Evolutionary conservation across 2,113 vertebrate species (phyloP), one percentile per base, ranked within the genome.

Genomic region (Pandion haliaetus): DNA sequence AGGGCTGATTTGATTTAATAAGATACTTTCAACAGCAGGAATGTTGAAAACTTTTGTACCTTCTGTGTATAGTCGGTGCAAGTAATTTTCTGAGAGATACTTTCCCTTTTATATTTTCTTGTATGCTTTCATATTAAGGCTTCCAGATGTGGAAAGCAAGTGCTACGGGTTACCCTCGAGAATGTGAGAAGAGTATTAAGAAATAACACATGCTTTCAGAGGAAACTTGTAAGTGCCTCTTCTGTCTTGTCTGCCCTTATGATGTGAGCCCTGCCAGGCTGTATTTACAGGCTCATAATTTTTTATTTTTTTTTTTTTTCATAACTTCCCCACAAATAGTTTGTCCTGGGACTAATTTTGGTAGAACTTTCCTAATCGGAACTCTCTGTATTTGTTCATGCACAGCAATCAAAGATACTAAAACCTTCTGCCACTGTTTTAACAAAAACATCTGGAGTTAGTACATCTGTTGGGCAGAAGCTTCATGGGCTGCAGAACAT

Each of bases 121-220:
- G 2, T 79, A 13, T n/a, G 2, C 11, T 90, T 89, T 93, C 7
- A 14, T 31, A 9, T 58, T 59, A 47, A 98, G 98, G 76, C 94
- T 90, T 85, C 66, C 21, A 71, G 77, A 17, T 50, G 70, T 38
- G 96, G 97, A 12, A 96, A 94, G 19, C 82, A 89, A 21, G 87
- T 98, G 31, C 89, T 97, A 40, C 71, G 12, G 42, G 91, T 98
- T 32, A 84, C 96, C 21, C 78, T 96, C 72, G 95, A 90, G 70
- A 96, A 97, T 0, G 82, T 98, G 85, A 97, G 70, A 28, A 72
- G 4, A n/a, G 71, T 96, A 23, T 47, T 98, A 14, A 89, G 49
- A 71, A 58, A 21, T 4, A 96, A 96, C 93, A 98, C 88, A 0
- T 42, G 76, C 1, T 26, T 86, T 49, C 83, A 94, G 62, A 96